phyloP scores from a whole-genome alignment of 2,888 invertebrate species.

The Pheosia gnoma region DNA sequence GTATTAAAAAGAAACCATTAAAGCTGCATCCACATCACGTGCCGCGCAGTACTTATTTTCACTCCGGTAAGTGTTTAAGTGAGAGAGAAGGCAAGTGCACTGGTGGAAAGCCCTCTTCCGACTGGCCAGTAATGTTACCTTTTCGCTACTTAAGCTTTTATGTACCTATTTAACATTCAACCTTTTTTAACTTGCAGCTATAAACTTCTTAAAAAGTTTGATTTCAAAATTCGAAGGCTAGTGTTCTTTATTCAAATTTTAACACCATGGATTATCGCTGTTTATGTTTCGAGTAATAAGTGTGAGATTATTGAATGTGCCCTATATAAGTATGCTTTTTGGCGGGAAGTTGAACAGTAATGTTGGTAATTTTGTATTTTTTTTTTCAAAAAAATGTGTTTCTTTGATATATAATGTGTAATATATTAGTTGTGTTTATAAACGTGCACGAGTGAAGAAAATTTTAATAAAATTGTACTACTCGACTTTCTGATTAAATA shows the following conservation, averaged over 20 bases:
- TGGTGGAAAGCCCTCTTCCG: not conserved
- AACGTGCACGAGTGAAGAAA: too few relatives aligned
- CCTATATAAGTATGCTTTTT: too few relatives aligned
- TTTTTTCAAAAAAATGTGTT: too few relatives aligned
- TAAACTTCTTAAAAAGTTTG: not conserved
- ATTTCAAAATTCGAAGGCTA: not conserved
- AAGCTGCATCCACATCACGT: not conserved
- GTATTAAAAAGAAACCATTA: not conserved
- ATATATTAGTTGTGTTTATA: too few relatives aligned
- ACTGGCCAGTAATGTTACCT: not conserved
- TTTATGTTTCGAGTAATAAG: too few relatives aligned
- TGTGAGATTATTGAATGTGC: too few relatives aligned
- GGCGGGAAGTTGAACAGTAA: too few relatives aligned
- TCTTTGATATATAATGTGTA: too few relatives aligned
- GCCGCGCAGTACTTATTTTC: slow-evolving; percentile 5
- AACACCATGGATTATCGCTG: not conserved
- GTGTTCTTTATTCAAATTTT: not conserved
- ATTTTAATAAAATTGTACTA: too few relatives aligned
- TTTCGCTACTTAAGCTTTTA: not conserved
- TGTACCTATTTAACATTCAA: too few relatives aligned
- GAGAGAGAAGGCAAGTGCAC: slow-evolving; percentile 16
- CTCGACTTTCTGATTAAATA: too few relatives aligned
- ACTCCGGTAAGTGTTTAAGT: slow-evolving; percentile 15
- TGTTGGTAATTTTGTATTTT: too few relatives aligned
- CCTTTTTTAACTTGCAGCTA: not conserved